These are phyloP conservation scores for Tetranychus cinnabarinus DNA, from an alignment of 1,140 invertebrate genomes.

Conservation along the genomic window DNA sequence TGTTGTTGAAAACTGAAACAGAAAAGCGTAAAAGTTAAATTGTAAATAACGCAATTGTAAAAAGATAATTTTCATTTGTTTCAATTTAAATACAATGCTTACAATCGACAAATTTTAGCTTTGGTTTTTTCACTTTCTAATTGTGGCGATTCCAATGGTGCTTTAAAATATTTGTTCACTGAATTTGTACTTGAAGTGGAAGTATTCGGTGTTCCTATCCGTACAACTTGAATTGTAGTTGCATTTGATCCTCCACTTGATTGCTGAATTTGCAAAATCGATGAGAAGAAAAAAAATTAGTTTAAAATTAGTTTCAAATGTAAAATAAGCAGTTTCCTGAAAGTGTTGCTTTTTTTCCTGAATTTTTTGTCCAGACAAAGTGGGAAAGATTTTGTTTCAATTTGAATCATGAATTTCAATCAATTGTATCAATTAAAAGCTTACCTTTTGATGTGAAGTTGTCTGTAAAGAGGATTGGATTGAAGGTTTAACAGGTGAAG, in stretches of 20 bases:
- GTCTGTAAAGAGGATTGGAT: neutral
- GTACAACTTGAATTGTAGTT: neutral
- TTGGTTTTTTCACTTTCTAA: neutral
- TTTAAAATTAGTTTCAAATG: too few species aligned
- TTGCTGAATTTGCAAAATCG: too few species aligned
- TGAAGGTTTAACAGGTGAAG: neutral
- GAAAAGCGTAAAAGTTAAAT: neutral
- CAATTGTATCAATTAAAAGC: too few species aligned
- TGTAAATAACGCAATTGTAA: neutral
- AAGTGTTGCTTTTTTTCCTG: too few species aligned
- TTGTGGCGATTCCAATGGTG: neutral
- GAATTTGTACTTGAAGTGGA: neutral
- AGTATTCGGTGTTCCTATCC: neutral
- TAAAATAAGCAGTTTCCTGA: too few species aligned
- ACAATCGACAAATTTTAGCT: constrained; percentile 4
- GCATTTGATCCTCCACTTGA: too few species aligned
- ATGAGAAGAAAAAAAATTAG: neutral
- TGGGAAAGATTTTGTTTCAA: too few species aligned
- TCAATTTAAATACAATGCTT: neutral
- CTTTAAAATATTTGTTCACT: too few species aligned
- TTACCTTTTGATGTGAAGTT: neutral
- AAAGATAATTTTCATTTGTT: neutral
- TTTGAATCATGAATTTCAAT: too few species aligned
- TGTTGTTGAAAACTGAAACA: constrained; percentile 40
- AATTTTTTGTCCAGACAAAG: too few species aligned